Percentiles rank a stretch among this genome's conserved stretches.
These are phyloP conservation scores for Timema cristinae DNA, from an alignment of 2,888 invertebrate species.

Conservation along the genomic window DNA sequence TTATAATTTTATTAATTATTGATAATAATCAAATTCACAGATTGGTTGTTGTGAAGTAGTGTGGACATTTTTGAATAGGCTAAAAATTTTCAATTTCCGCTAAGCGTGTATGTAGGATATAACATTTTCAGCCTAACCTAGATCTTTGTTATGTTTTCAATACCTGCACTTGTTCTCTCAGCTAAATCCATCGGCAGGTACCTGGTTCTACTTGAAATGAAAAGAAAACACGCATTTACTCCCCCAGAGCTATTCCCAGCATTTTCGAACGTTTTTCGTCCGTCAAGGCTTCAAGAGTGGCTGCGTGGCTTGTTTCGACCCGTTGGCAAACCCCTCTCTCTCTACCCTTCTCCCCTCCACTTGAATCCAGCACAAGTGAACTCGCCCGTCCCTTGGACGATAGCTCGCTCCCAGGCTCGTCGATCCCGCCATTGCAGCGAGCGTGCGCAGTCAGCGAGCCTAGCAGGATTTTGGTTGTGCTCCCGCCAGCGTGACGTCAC, in stretches of 20 bases:
- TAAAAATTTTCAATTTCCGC: no score
- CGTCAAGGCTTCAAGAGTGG: conserved; percentile 4
- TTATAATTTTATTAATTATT: no score
- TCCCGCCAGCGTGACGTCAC: conserved; percentile 51
- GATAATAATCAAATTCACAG: no score
- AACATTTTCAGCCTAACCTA: no score
- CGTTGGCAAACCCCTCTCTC: conserved; percentile 23
- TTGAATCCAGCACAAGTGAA: conserved; percentile 31
- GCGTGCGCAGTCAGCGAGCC: conserved; percentile 30
- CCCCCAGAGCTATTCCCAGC: conserved; percentile 11
- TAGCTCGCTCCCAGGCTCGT: conserved; percentile 20
- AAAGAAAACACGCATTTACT: conserved; percentile 4
- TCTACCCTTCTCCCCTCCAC: conserved; percentile 23
- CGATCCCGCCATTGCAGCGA: conserved; percentile 21
- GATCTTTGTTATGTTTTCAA: no score
- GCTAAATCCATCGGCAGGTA: not conserved
- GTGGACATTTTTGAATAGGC: no score
- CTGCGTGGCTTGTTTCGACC: conserved; percentile 21
- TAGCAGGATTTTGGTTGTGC: conserved; percentile 39
- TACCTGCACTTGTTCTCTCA: conserved; percentile 13
- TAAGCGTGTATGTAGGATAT: no score
- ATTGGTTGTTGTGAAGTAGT: no score
- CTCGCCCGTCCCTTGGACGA: conserved; percentile 35
- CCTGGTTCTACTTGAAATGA: conserved; percentile 13
- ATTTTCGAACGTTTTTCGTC: conserved; percentile 16